These are phyloP conservation scores for Conopomorpha cramerella DNA, from an alignment of 1,140 invertebrate genomes.

Conservation along the genomic window DNA sequence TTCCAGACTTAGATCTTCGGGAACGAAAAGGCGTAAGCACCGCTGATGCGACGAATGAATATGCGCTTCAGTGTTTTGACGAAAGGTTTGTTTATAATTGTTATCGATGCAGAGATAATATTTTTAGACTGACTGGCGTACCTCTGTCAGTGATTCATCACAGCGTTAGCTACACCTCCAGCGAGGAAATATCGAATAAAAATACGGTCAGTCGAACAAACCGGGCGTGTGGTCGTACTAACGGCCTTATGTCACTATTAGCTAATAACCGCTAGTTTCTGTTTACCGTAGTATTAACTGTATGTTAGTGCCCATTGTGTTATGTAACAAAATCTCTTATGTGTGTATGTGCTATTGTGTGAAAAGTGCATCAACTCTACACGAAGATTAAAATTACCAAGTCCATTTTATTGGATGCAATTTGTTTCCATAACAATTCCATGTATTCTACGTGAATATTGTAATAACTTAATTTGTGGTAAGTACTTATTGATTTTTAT, in stretches of 20 bases:
- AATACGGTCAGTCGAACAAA: constrained; percentile 9
- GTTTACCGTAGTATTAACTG: constrained; percentile 4
- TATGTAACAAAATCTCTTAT: neutral
- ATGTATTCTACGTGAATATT: neutral
- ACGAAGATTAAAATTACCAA: constrained; percentile 11
- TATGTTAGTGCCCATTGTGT: neutral
- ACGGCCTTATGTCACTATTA: constrained; percentile 7
- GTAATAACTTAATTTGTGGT: too few species aligned
- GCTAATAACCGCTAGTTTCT: constrained; percentile 7
- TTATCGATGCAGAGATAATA: neutral
- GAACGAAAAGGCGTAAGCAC: neutral
- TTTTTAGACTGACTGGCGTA: neutral
- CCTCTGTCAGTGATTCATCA: too few species aligned
- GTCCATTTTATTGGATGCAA: constrained; percentile 16
- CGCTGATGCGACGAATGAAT: neutral
- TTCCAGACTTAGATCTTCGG: too few species aligned
- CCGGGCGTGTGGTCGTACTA: constrained; percentile 4
- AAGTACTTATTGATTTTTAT: too few species aligned
- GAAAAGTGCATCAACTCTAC: neutral
- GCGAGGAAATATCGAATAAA: constrained; percentile 4
- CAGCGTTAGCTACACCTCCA: too few species aligned
- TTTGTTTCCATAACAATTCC: constrained; percentile 14
- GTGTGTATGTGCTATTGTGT: neutral
- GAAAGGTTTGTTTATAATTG: too few species aligned
- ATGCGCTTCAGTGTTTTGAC: too few species aligned